Evolutionary conservation across 2,113 vertebrate genomes (phyloP).

Genomic region (Mungos mungo): DNA sequence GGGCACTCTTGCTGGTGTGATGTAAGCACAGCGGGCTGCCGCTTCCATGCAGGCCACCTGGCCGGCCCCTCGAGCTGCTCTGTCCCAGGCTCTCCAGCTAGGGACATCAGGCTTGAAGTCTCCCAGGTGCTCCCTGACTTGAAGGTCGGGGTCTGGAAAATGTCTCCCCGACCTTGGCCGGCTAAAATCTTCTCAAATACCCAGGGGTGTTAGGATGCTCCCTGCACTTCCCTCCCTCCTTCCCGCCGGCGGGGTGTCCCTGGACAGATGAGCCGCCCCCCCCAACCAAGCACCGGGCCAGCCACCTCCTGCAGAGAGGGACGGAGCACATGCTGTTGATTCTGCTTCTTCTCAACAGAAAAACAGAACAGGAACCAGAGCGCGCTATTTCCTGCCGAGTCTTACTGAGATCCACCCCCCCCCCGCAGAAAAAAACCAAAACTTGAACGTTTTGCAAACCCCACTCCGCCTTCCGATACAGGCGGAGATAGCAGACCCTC

Average conservation of each 20-base stretch:
- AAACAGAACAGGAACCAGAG: neutral
- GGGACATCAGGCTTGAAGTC: neutral
- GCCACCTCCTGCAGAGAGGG: neutral
- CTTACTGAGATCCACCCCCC: neutral
- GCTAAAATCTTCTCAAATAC: neutral
- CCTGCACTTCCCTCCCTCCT: neutral
- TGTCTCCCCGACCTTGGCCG: neutral
- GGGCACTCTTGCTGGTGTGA: fast-evolving
- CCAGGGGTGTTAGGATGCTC: neutral
- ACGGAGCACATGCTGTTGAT: fast-evolving
- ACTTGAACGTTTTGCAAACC: neutral
- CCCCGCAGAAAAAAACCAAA: neutral
- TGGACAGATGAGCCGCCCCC: neutral
- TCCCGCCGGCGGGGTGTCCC: no score
- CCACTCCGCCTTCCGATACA: neutral
- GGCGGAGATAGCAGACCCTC: neutral
- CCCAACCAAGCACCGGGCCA: no score
- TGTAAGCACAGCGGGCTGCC: fast-evolving
- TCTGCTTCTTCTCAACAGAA: neutral
- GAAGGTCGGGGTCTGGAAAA: neutral
- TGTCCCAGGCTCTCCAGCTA: neutral
- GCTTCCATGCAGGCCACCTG: fast-evolving
- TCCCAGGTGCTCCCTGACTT: no score
- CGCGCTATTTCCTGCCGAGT: neutral
- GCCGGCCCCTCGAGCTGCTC: no score